Evolutionary conservation across 1,140 invertebrate species (phyloP), one percentile per base, ranked within the genome.

Genomic region (Argopecten irradians): DNA sequence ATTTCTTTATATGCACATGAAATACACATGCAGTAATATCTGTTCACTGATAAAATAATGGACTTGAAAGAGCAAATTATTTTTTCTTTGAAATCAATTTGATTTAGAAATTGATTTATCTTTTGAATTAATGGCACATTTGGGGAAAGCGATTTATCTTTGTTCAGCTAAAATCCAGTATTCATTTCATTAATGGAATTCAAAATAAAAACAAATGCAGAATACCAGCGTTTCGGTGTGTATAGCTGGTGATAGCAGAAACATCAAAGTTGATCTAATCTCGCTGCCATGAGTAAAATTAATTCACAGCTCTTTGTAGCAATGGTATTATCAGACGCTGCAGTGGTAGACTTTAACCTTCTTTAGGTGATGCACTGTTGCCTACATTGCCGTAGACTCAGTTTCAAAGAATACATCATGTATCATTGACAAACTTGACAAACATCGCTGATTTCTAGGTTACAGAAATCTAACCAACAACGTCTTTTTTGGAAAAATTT

Each of bases 261-360:
- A 71, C 55, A 71, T 71, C 55, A 71, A 71, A 71, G 55, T 71
- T 71, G 55, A 71, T 71, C 22, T 71, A 71, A 71, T 71, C 55
- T 71, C n/a, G 13, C 55, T 71, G 1, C 55, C 55, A 71, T 71
- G 55, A 71, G 55, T 71, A 71, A 71, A 71, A 71, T 71, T 71
- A 71, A 71, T 28, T 71, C 55, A 28, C 55, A 28, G 55, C 11
- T 71, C 55, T 71, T n/a, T 5, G 55, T 28, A 71, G 55, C 55
- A 71, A 71, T 71, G 55, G 22, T 71, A n/a, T 71, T 71, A 71
- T 71, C 55, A 28, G 55, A n/a, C 55, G 5, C 28, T n/a, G 7
- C 22, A 28, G 28, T 71, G n/a, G n/a, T 16, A 71, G n/a, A 71
- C n/a, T 71, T 16, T 28, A 28, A n/a, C 55, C 55, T n/a, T n/a